Percentiles rank a stretch among this genome's conserved stretches.
Evolutionary conservation across 2,888 invertebrate species (phyloP).

Genomic region (Agonopterix arenella): DNA sequence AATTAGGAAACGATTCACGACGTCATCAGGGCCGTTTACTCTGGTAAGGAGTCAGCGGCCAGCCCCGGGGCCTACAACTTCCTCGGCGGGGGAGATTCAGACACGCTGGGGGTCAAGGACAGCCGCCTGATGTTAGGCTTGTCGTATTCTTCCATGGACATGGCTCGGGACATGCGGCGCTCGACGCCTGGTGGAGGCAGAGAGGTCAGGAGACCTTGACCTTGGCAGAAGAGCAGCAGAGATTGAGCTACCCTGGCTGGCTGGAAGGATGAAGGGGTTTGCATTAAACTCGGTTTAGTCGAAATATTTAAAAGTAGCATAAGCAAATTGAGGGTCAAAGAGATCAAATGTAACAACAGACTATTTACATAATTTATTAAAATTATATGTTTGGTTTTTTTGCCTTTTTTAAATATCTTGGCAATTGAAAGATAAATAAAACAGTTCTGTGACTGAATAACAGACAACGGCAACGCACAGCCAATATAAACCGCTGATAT

Average conservation of each 20-base stretch:
- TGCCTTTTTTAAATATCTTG: too few species aligned
- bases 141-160: slow-evolving; percentile 91
- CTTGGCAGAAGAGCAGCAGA: slow-evolving; percentile 91
- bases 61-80: slow-evolving; percentile 40
- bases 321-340: too few species aligned
- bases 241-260: slow-evolving; percentile 92
- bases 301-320: too few species aligned
- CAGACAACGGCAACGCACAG: too few species aligned
- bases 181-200: slow-evolving; percentile 89
- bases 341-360: too few species aligned
- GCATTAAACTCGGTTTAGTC: too few species aligned
- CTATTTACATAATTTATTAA: too few species aligned
- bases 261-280: slow-evolving; percentile 57
- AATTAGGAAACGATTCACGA: neutral
- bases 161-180: slow-evolving; percentile 80
- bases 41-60: slow-evolving; percentile 29
- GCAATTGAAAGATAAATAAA: too few species aligned
- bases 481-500: too few species aligned
- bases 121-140: slow-evolving; percentile 86
- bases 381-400: too few species aligned
- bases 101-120: slow-evolving; percentile 74
- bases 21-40: slow-evolving; percentile 20
- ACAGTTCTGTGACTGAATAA: too few species aligned
- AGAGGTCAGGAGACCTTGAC: slow-evolving; percentile 88
- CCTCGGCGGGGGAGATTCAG: slow-evolving; percentile 54